Evolutionary conservation across 2,888 invertebrate species (phyloP), one percentile per base, ranked within the genome.

Genomic region (Sinhomidia bicolor): DNA sequence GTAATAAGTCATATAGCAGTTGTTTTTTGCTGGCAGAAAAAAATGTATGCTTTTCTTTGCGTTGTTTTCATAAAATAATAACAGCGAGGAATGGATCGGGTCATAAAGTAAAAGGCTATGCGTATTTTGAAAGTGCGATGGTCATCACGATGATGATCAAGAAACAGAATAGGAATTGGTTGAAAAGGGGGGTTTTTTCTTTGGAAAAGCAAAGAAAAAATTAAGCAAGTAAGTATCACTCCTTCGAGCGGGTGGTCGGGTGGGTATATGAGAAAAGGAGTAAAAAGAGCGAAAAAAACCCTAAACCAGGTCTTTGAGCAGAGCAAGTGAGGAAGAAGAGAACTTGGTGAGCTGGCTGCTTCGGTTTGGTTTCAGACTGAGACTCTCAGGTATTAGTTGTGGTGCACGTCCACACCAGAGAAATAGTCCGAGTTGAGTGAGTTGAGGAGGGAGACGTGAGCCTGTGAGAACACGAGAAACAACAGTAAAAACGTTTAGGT

Each of bases 361-460:
- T 51, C 32, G 57, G 78, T 36, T 32, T 32, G 23, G 14, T n/a
- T 26, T 36, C 36, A 36, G 36, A n/a, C n/a, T n/a, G n/a, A n/a
- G n/a, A n/a, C 14, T 17, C 47, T 54, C 76, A 78, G 78, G 36
- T 78, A 54, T 57, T 57, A 78, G 78, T 36, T 57, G 78, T 57
- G 78, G 32, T 78, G 78, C 78, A 57, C 78, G 54, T 78, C 29
- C 57, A 78, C 23, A 14, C 41, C 57, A 57, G 54, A 57, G 54
- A 12, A 57, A 78, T 57, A 78, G 78, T 78, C 57, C 26, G 51
- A 76, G 51, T 51, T 76, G 76, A 76, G 76, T 36, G 78, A 78
- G 78, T 54, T 57, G 57, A 78, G 78, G 36, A 78, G 78, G 78
- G 57, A 78, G 78, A 78, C 78, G 57, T 57, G 78, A 78, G 78